Base-by-base conservation (phyloP, 2,113 vertebrate species). In the Pogona vitticeps region DNA sequence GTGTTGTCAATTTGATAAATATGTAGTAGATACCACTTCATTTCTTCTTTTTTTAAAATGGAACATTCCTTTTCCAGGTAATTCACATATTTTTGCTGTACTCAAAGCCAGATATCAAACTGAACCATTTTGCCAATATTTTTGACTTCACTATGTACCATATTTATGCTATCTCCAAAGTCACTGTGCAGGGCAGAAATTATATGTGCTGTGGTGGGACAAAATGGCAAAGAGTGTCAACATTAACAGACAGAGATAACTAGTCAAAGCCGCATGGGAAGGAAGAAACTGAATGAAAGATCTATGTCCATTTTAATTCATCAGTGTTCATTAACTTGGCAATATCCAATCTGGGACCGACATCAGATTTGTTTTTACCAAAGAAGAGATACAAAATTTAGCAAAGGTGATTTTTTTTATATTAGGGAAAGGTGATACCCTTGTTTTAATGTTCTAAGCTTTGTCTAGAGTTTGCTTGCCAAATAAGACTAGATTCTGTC, bases 401-500 rank as follows among this genome's bases (percentile, higher is more conserved):
- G 46, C 77, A 86, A 89, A 90, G 88, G 88, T 33, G 70, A 90
- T 90, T 92, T 90, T 91, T 73, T 91, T 86, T 70, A 91, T 93
- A 87, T 73, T 75, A 52, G 14, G 70, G 71, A 65, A 38, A 28
- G 63, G 52, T 1, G 10, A 75, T 28, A 36, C 58, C 76, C 79
- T 23, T 65, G 52, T 33, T 71, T 59, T 21, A 75, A 63, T 46
- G 31, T 93, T 93, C 93, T 92, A 91, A 89, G 85, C 86, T 89
- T 93, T 93, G 87, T 88, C 80, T 92, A 86, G 86, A 83, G 42
- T 76, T 90, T 92, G 75, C 92, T 94, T 85, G 76, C 94, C 93
- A 95, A 91, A 94, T 86, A 86, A 91, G 84, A 87, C 79, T 88
- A 79, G 67, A 77, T 94, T 94, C 90, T 93, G 90, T 86, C 90